Evolutionary conservation across 2,888 invertebrate genomes (phyloP), one percentile per base, ranked within the genome.

Genomic region (Seladonia tumulorum): DNA sequence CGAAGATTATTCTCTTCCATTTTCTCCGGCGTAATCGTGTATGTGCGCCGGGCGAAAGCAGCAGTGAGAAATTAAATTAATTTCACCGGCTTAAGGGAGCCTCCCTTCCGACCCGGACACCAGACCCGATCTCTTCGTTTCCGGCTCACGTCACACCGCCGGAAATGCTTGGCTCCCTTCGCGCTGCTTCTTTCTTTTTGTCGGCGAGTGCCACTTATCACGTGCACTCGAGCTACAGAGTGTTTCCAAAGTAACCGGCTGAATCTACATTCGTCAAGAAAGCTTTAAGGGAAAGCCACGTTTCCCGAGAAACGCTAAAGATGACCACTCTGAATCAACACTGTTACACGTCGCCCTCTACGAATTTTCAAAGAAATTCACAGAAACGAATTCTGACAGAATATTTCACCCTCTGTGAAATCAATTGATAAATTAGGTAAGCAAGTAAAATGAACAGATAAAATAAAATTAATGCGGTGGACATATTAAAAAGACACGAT

Each of bases 31-130:
- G 70, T 66, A 76, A 80, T 66, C 66, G 63, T 60, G 72, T 79
- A 75, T n/a, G 53, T 45, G 66, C 75, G 66, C 74, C 70, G 82
- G 76, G 79, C 72, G 88, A 91, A 89, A 90, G 90, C 86, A 78
- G 73, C 74, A 86, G 83, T 81, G 66, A 68, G 66, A 87, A 91
- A 92, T 93, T 91, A 90, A 90, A 92, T 93, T 92, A 93, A 93
- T 93, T 92, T 92, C 91, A 90, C 91, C 87, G 88, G 89, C 90
- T 91, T 89, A 90, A 90, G 82, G 75, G 79, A 76, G 84, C 75
- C 75, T 42, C 74, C 84, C 77, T 89, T 81, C 85, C 84, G 82
- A 83, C 16, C 76, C 78, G 75, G 75, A 85, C 84, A 81, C 78
- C 78, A 39, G 29, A 60, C 76, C 71, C 76, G 78, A 88, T 79